phyloP scores from a whole-genome alignment of 2,888 invertebrate genomes.

The Thecocarcelia acutangulata region DNA sequence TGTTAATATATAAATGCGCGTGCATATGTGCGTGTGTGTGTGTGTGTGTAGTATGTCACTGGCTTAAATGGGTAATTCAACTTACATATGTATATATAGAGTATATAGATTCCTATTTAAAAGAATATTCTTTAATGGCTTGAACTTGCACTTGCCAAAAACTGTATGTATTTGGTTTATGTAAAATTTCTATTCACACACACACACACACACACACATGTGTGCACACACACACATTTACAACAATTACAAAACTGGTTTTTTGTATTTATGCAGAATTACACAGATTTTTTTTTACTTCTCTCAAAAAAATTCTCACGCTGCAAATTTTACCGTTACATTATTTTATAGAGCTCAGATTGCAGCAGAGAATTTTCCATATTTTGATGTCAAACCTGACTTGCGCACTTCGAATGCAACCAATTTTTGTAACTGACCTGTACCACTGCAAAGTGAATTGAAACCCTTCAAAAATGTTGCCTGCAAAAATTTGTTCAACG shows the following conservation, averaged over 20 bases:
- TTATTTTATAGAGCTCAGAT: background rate
- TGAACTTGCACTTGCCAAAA: constrained; percentile 79
- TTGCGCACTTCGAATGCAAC: constrained; percentile 27
- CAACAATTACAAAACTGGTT: background rate
- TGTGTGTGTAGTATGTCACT: constrained; percentile 22
- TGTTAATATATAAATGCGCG: background rate
- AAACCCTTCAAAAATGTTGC: constrained; percentile 36
- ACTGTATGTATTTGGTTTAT: constrained; percentile 38
- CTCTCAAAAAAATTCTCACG: background rate
- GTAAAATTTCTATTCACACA: background rate
- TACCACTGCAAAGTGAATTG: constrained; percentile 55
- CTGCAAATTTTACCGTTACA: background rate
- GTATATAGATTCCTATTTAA: constrained; percentile 23
- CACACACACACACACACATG: constrained; percentile 23
- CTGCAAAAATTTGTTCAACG: background rate
- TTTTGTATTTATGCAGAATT: background rate
- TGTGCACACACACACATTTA: background rate
- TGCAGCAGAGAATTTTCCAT: background rate
- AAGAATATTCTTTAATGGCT: constrained; percentile 65
- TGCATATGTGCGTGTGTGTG: too few species aligned
- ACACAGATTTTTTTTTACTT: background rate
- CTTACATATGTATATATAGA: constrained; percentile 1
- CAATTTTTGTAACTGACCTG: constrained; percentile 59
- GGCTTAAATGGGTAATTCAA: constrained; percentile 39
- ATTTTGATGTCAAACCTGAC: constrained; percentile 8